Conservation (phyloP, 2,797 vertebrate species). For the Microcaecilia unicolor region DNA sequence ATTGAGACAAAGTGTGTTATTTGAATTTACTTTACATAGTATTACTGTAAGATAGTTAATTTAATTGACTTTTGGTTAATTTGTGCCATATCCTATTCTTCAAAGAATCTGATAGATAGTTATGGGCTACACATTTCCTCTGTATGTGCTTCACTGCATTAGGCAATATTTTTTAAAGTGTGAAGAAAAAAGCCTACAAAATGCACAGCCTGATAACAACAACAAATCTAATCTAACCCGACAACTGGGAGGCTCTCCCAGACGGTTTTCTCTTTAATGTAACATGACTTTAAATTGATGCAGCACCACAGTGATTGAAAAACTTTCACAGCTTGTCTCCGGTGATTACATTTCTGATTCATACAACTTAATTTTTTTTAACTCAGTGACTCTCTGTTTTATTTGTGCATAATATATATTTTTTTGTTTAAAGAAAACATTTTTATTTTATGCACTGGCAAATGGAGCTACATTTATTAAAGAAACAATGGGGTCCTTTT, state of each 20-base stretch:
- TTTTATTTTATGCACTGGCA: constrained; percentile 5
- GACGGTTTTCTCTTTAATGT: constrained; percentile 65
- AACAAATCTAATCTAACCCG: constrained; percentile 69
- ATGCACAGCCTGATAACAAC: constrained; percentile 57
- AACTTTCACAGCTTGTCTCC: constrained; percentile 68
- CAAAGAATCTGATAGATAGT: constrained; percentile 26
- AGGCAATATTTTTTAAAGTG: constrained; percentile 52
- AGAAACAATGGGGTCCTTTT: too few species aligned
- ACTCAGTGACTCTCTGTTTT: constrained; percentile 43
- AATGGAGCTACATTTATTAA: background rate
- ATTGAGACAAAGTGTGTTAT: background rate
- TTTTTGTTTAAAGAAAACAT: constrained; percentile 6
- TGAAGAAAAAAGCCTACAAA: constrained; percentile 43
- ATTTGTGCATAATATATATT: constrained; percentile 12
- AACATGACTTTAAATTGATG: constrained; percentile 71
- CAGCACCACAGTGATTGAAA: constrained; percentile 67
- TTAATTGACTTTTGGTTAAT: constrained; percentile 24
- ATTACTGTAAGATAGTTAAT: constrained; percentile 21
- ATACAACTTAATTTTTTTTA: constrained; percentile 70
- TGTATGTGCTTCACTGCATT: constrained; percentile 28
- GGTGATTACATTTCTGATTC: constrained; percentile 66
- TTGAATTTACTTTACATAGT: constrained; percentile 8
- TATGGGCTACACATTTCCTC: constrained; percentile 20
- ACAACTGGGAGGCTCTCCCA: constrained; percentile 54
- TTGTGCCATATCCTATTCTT: constrained; percentile 30